Conservation (phyloP, 2,113 vertebrate genomes). For the Myotis davidii region DNA sequence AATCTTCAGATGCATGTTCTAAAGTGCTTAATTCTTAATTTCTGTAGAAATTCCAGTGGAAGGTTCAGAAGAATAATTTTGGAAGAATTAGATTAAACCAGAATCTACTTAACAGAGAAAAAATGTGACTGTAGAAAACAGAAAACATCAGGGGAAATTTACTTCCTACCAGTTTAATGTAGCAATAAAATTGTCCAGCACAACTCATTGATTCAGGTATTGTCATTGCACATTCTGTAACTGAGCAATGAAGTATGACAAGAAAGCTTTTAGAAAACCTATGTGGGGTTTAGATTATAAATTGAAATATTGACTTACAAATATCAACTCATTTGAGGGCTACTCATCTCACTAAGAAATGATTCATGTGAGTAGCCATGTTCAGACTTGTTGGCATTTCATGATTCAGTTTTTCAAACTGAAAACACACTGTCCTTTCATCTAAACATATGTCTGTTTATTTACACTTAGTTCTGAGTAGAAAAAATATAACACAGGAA, state of each 20-base stretch:
- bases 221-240: constrained; percentile 48
- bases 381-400: constrained; percentile 72
- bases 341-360: constrained; percentile 77
- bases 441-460: constrained; percentile 70
- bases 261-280: constrained; percentile 70
- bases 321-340: constrained; percentile 70
- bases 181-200: constrained; percentile 49
- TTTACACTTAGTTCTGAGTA: constrained; percentile 42
- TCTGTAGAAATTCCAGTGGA: constrained; percentile 11
- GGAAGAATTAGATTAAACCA: constrained; percentile 58
- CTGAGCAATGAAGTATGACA: constrained; percentile 61
- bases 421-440: constrained; percentile 66
- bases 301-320: constrained; percentile 78
- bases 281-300: constrained; percentile 68
- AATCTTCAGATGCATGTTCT: neutral
- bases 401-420: constrained; percentile 70
- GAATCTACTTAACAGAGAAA: constrained; percentile 67
- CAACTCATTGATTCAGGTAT: constrained; percentile 62
- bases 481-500: constrained; percentile 67
- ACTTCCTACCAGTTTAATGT: constrained; percentile 63
- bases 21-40: constrained; percentile 47
- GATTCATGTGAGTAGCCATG: constrained; percentile 74
- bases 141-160: neutral
- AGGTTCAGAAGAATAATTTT: neutral
- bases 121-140: constrained; percentile 65